Evolutionary conservation across 2,888 invertebrate species (phyloP).

Genomic region (Lymantria monacha): DNA sequence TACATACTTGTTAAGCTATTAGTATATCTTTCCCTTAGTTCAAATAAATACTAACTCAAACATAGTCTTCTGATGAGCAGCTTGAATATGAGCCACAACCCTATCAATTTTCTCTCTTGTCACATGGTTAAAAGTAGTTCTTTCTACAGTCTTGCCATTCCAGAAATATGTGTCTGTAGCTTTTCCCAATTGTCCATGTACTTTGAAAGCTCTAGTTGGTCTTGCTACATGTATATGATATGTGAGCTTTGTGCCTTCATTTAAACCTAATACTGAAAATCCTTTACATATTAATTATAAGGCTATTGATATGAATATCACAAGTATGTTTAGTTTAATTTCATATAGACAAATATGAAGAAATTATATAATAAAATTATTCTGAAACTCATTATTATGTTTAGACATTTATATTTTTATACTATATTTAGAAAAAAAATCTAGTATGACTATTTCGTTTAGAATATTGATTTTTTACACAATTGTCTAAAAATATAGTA

Average conservation of each 20-base stretch:
- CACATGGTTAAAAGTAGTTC: constrained; percentile 87
- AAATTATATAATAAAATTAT: too few relatives aligned
- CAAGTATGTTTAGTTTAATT: too few relatives aligned
- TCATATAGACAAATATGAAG: too few relatives aligned
- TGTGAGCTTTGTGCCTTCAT: constrained; percentile 83
- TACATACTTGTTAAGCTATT: too few relatives aligned
- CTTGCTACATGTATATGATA: constrained; percentile 82
- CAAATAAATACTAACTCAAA: constrained; percentile 85
- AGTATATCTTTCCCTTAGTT: too few relatives aligned
- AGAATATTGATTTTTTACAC: too few relatives aligned
- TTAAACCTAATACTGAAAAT: constrained; percentile 87
- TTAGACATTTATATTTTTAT: too few relatives aligned
- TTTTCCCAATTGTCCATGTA: constrained; percentile 88
- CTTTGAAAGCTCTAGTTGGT: constrained; percentile 86
- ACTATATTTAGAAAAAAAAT: too few relatives aligned
- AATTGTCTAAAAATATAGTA: too few relatives aligned
- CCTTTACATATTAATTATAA: neutral
- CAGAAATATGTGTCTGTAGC: constrained; percentile 88
- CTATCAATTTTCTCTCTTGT: constrained; percentile 86
- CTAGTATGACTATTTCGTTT: too few relatives aligned
- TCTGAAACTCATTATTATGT: too few relatives aligned
- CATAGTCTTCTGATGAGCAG: constrained; percentile 93
- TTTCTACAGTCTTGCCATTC: constrained; percentile 87
- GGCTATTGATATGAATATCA: too few relatives aligned
- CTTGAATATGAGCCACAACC: constrained; percentile 90